A percentile compares a stretch with the other conserved stretches of the same genome.
Evolutionary conservation across 64 coral and sea anemone genomes (phyloP).

Genomic region (Exaiptasia diaphana): DNA sequence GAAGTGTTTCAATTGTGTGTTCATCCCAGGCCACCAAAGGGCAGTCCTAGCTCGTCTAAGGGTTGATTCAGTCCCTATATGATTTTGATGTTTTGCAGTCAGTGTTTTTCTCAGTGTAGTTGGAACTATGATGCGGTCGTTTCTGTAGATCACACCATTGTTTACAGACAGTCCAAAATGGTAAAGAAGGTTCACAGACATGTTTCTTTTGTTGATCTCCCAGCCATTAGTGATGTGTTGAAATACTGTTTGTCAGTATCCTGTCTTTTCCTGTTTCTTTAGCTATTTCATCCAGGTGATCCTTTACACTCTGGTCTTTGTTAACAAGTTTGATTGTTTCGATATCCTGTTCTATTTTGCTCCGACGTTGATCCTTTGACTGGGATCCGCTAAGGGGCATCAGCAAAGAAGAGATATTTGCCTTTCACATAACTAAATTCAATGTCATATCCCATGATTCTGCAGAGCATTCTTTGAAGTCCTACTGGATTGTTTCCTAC

Average conservation of each 20-base stretch:
- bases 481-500: not conserved
- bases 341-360: not conserved
- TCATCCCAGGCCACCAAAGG: not conserved
- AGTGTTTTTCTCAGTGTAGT: not conserved
- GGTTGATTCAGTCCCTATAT: conserved; percentile 17
- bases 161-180: not conserved
- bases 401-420: not conserved
- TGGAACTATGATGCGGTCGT: conserved; percentile 1
- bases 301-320: not conserved
- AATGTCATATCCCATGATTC: conserved; percentile 15
- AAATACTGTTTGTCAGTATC: not conserved
- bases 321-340: not conserved
- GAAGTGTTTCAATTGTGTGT: not conserved
- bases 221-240: not conserved
- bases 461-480: conserved; percentile 12
- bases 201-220: not conserved
- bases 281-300: not conserved
- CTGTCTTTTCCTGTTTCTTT: not conserved
- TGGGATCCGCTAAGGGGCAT: not conserved
- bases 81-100: conserved; percentile 18
- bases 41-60: not conserved
- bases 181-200: not conserved
- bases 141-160: not conserved
- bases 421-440: conserved; percentile 20
- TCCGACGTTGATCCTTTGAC: not conserved